Evolutionary conservation across 2,888 invertebrate species (phyloP).

Genomic region (Dynastes tityus): DNA sequence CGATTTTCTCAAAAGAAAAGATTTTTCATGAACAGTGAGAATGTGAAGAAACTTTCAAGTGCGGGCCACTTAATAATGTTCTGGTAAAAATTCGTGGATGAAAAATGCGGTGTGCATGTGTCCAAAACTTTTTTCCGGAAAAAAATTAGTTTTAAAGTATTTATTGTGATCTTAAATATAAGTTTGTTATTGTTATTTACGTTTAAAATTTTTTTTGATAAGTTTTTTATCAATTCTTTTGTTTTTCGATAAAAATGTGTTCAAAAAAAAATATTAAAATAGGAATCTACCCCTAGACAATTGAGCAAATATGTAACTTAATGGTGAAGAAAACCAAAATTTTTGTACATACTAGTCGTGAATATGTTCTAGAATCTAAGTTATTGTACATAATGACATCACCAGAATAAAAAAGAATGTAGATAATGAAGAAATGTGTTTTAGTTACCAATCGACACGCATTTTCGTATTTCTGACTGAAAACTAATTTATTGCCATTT

Average conservation of each 20-base stretch:
- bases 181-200: conserved; percentile 23
- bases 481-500: no score
- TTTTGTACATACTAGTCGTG: conserved; percentile 13
- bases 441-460: no score
- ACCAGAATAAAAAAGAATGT: no score
- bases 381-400: conserved; percentile 4
- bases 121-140: not conserved
- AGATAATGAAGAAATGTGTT: no score
- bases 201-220: not conserved
- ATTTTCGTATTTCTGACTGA: no score
- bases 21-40: no score
- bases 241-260: not conserved
- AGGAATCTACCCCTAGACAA: not conserved
- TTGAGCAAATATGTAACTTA: not conserved
- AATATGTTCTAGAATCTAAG: conserved; percentile 6
- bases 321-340: not conserved
- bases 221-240: not conserved
- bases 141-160: not conserved
- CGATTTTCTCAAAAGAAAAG: no score
- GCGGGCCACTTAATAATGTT: no score
- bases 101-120: no score
- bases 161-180: conserved; percentile 22
- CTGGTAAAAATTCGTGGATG: no score
- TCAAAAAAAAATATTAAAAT: not conserved
- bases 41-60: no score